Base-by-base conservation (phyloP, 2,797 vertebrate genomes). In the Helostoma temminkii region DNA sequence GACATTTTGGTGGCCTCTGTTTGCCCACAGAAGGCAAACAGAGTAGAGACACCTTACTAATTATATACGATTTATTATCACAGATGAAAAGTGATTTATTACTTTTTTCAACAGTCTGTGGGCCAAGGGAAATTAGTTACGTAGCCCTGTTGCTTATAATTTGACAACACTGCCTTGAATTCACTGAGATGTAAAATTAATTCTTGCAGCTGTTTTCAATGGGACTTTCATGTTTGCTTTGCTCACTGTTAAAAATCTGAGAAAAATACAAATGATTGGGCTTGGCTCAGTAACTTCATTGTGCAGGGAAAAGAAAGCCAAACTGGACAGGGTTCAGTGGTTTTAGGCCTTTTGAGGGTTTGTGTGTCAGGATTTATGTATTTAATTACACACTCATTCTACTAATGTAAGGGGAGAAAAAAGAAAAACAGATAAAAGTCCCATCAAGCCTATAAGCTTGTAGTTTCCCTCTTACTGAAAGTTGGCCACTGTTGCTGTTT, bases 151-250 rank as follows among this genome's bases (percentile, higher is more conserved):
- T 92, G 90, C 91, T 91, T 88, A 86, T 91, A 90, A 91, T 91
- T 91, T 92, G 91, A 91, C 88, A 92, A 90, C 88, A 86, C 84
- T 85, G 89, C 87, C 80, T 92, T 87, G 89, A 91, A 92, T 92
- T 91, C 91, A 93, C 85, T 92, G 85, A 90, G 91, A 90, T 93
- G 92, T 93, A 89, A 93, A 93, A 93, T 92, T 91, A 93, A 92
- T 92, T 92, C 86, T 89, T 85, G 87, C 87, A 86, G 82, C 91
- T 90, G 90, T 92, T 91, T 91, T 91, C 89, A 89, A 77, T 89
- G 88, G 90, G 91, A 92, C 90, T 89, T 90, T 88, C 88, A 80
- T 92, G 88, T 93, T 92, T 88, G 90, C 85, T 66, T 85, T 84
- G 84, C 90, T 91, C 86, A 74, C 87, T 85, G 91, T 91, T 91